Percentiles rank a stretch among this genome's conserved stretches.
Evolutionary conservation across 2,888 invertebrate genomes (phyloP).

Genomic region (Leucophora obtusa): DNA sequence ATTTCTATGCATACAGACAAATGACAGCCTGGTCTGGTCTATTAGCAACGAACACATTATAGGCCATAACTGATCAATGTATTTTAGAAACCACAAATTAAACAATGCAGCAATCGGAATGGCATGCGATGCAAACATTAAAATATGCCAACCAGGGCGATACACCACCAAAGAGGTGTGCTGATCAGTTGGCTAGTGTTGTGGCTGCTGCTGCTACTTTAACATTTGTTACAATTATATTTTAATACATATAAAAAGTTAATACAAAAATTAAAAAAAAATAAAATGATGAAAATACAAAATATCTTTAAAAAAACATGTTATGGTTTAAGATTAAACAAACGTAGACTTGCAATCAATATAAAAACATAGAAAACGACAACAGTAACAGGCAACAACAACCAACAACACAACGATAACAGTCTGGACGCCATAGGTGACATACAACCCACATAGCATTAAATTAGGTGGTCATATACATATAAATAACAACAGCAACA

Average conservation of each 20-base stretch:
- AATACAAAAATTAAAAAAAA: not conserved
- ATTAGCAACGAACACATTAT: constrained; percentile 39
- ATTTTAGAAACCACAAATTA: not conserved
- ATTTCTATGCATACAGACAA: not conserved
- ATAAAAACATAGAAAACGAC: constrained; percentile 7
- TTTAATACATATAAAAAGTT: not conserved
- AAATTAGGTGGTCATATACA: constrained; percentile 44
- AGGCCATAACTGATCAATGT: constrained; percentile 32
- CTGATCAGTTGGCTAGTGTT: not conserved
- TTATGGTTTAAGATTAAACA: constrained; percentile 48
- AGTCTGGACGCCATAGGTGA: constrained; percentile 61
- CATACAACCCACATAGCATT: constrained; percentile 58
- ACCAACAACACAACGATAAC: constrained; percentile 28
- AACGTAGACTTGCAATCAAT: constrained; percentile 39
- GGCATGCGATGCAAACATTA: constrained; percentile 19
- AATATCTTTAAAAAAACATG: constrained; percentile 45
- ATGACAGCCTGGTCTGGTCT: constrained; percentile 26
- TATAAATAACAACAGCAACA: not conserved
- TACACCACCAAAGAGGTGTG: constrained; percentile 35
- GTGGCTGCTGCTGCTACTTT: constrained; percentile 15
- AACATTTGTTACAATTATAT: constrained; percentile 37
- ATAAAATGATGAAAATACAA: constrained; percentile 27
- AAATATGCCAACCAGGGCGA: not conserved
- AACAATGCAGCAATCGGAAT: constrained; percentile 12
- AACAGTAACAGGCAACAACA: constrained; percentile 21